phyloP scores from a whole-genome alignment of 2,113 vertebrate genomes.

The Anhinga anhinga region DNA sequence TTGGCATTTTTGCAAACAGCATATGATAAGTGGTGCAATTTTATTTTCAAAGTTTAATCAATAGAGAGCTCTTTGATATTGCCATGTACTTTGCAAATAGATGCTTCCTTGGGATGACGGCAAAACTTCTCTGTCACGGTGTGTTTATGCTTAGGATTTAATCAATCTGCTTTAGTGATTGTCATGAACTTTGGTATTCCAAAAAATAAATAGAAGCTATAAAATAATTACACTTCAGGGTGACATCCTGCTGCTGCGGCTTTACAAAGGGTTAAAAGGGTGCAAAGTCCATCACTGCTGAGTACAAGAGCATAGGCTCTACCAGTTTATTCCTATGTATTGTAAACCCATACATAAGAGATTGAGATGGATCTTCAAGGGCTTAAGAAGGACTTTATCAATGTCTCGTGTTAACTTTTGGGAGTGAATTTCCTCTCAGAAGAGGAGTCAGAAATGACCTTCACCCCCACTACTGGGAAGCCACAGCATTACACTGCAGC shows the following conservation, averaged over 20 bases:
- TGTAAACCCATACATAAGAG: not conserved
- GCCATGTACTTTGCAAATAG: conserved; percentile 5
- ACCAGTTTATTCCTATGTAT: not conserved
- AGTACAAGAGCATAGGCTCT: not conserved
- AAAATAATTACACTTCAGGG: not conserved
- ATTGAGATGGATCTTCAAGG: not conserved
- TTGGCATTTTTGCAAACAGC: conserved; percentile 56
- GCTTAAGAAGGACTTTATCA: not conserved
- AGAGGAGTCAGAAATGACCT: not conserved
- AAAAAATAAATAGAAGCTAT: not conserved
- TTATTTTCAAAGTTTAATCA: conserved; percentile 64
- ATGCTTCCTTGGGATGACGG: conserved; percentile 12
- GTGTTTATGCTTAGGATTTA: not conserved
- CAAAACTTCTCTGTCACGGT: not conserved
- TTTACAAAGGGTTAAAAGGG: not conserved
- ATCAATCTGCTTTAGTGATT: not conserved
- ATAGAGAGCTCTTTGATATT: conserved; percentile 53
- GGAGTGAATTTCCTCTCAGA: not conserved
- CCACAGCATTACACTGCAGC: not conserved
- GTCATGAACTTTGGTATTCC: not conserved
- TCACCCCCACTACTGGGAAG: not conserved
- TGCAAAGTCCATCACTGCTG: not conserved
- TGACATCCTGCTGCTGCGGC: not conserved
- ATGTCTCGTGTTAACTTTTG: not conserved
- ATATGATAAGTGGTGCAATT: conserved; percentile 57